Evolutionary conservation across 2,113 vertebrate species (phyloP).

Genomic region (Tricholaema leucomelas): DNA sequence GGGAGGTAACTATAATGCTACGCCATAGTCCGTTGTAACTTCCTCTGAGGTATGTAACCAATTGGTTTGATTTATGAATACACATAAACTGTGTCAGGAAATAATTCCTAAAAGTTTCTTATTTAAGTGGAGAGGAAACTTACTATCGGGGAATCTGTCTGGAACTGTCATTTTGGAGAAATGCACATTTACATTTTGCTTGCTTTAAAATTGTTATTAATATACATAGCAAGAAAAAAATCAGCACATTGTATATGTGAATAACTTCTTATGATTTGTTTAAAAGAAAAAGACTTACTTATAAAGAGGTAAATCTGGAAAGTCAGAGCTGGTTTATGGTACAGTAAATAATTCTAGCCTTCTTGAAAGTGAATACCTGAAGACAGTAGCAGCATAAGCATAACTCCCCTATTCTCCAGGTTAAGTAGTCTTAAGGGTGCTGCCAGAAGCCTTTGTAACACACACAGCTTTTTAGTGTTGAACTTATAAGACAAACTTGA

Average conservation of each 20-base stretch:
- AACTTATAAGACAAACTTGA: background rate
- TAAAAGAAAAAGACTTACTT: background rate
- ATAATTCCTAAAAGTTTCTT: background rate
- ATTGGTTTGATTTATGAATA: background rate
- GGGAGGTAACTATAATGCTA: background rate
- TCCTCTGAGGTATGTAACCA: background rate
- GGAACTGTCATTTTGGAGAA: background rate
- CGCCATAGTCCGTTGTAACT: background rate
- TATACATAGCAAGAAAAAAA: background rate
- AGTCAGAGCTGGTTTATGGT: background rate
- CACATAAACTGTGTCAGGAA: background rate
- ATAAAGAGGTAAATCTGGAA: background rate
- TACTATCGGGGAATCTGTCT: background rate
- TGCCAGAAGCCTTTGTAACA: background rate
- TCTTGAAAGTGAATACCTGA: background rate
- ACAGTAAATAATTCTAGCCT: background rate
- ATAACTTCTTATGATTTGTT: background rate
- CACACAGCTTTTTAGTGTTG: background rate
- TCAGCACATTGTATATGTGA: background rate
- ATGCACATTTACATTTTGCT: background rate
- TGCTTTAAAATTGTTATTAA: background rate
- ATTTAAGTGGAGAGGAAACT: background rate
- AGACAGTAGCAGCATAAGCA: background rate
- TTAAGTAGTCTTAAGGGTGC: background rate
- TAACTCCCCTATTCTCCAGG: background rate